Base-by-base conservation (phyloP, 2,888 invertebrate genomes). In the Dryadula phaetusa region DNA sequence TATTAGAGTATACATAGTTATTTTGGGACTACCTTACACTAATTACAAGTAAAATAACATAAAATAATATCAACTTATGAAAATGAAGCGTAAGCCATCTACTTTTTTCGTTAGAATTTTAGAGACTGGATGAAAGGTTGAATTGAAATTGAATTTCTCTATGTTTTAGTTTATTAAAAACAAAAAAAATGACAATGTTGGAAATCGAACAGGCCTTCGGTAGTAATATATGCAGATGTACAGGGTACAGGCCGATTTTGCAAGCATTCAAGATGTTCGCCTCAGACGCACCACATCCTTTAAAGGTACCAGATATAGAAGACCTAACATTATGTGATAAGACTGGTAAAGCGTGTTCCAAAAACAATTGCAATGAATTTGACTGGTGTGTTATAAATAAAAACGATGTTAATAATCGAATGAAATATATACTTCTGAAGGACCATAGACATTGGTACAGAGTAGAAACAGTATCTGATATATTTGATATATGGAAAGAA, bases 161-260 rank as follows among this genome's bases (percentile, higher is more conserved):
- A 8, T 10, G 20, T 44, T 44, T 10, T 44, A 94, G 93, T 34
- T 75, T 90, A 0, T 75, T 93, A 2, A 81, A 90, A 74, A 75
- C 80, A 16, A 83, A 90, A 8, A 75, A 83, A 18, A 75, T 93
- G 25, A 94, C 94, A 0, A 94, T 93, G 93, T 83, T 94, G 68
- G 93, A 95, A 73, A 93, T 96, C 6, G 96, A 96, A 81, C 93
- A 95, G 70, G 93, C 94, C 0, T 95, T 96, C 74, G 95, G 94
- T n/a, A 95, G 96, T 42, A 96, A 96, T 73, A 92, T 96, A 47
- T 96, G 96, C 74, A 91, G 96, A 42, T 96, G 96, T 76, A 96
- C 96, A 0, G 95, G 95, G 0, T 95, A 95, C 75, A 84, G 95
- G 54, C 93, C 95, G 0, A 95, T 95, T 47, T 70, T 94, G 2